Conservation (phyloP, 2,888 invertebrate species). For the Epinotia ramella region DNA sequence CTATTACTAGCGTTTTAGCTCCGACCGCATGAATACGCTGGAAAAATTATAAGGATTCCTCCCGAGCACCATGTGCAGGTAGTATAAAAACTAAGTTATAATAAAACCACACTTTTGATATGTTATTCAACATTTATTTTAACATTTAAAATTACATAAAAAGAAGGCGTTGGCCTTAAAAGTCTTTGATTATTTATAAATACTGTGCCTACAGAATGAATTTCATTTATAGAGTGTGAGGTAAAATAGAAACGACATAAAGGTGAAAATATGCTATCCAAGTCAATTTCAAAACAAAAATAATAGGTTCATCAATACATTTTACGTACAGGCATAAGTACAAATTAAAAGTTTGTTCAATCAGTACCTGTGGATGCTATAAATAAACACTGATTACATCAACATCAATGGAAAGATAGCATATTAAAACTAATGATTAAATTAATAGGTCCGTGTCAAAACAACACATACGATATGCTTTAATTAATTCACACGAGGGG, state of each 20-base stretch:
- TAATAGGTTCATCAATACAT: background rate
- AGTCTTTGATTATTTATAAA: constrained; percentile 78
- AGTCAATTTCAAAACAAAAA: constrained; percentile 48
- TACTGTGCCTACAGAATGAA: constrained; percentile 77
- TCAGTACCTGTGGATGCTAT: too few species aligned
- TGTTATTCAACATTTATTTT: constrained; percentile 83
- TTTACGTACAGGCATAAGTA: background rate
- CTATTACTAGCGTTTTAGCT: too few species aligned
- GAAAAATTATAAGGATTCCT: too few species aligned
- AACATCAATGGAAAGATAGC: constrained; percentile 45
- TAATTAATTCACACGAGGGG: constrained; percentile 45
- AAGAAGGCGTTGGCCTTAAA: constrained; percentile 82
- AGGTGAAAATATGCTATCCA: constrained; percentile 49
- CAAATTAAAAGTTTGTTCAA: background rate
- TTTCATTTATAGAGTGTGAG: constrained; percentile 77
- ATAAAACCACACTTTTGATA: constrained; percentile 74
- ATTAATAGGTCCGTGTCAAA: constrained; percentile 36
- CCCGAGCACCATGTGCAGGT: background rate
- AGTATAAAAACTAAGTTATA: constrained; percentile 46
- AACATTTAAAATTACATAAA: constrained; percentile 85
- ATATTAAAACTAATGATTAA: constrained; percentile 50
- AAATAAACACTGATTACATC: background rate
- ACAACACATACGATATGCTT: constrained; percentile 53
- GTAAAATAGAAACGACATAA: constrained; percentile 50
- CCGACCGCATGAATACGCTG: too few species aligned